Conservation (phyloP, 2,113 vertebrate species). For the Empidonax traillii region DNA sequence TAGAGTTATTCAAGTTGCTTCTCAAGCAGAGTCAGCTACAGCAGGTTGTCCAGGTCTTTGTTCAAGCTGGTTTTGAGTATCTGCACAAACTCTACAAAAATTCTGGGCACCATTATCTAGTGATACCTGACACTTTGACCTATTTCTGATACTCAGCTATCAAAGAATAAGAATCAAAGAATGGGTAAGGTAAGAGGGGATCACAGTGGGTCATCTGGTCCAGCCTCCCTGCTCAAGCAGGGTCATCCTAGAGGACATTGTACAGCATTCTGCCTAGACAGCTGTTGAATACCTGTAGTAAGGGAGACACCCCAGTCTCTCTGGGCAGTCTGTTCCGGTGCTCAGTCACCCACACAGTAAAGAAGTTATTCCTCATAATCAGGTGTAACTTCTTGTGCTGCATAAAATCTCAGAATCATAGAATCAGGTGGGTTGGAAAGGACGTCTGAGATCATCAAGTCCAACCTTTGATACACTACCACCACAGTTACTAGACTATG, state of each 20-base stretch:
- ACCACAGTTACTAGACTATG: no score
- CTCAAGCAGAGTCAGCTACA: background rate
- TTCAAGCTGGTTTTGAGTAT: background rate
- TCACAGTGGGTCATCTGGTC: background rate
- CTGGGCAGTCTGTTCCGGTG: background rate
- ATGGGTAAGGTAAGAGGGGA: background rate
- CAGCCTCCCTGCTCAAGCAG: background rate
- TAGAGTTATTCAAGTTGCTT: fast-evolving
- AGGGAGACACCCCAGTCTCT: background rate
- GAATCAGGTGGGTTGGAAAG: no score
- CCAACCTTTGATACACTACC: no score
- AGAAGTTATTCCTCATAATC: background rate
- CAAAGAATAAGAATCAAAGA: background rate
- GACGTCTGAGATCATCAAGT: no score
- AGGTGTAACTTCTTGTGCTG: background rate
- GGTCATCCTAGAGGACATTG: background rate
- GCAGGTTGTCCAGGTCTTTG: background rate
- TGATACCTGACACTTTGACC: background rate
- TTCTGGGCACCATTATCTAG: background rate
- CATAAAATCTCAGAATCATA: no score
- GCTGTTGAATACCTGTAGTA: background rate
- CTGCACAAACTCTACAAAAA: background rate
- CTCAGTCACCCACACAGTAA: background rate
- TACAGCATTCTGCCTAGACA: background rate
- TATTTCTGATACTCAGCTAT: background rate